phyloP scores from a whole-genome alignment of 2,888 invertebrate species.

The Cordylochernes scorpioides region DNA sequence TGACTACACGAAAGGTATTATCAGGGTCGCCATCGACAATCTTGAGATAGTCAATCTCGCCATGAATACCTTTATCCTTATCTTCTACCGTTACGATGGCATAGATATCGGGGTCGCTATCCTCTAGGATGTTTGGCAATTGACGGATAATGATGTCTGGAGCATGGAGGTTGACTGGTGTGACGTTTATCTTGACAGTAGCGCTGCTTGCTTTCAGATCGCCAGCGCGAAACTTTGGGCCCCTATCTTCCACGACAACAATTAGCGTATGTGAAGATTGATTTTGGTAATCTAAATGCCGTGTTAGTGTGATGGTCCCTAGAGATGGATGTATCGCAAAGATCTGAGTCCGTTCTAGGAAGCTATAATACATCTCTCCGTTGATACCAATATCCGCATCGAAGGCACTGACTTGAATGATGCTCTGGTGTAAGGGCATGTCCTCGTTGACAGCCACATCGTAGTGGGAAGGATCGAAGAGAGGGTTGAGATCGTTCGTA shows the following conservation, averaged over 20 bases:
- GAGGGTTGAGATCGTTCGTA: slow-evolving; percentile 69
- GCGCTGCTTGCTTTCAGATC: slow-evolving; percentile 6
- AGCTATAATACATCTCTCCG: slow-evolving; percentile 83
- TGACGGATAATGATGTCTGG: slow-evolving; percentile 57
- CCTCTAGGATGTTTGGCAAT: slow-evolving; percentile 37
- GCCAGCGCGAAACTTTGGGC: slow-evolving; percentile 28
- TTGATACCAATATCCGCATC: slow-evolving; percentile 89
- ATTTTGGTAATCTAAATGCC: slow-evolving; percentile 29
- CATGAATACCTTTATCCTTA: slow-evolving; percentile 53
- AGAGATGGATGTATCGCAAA: slow-evolving; percentile 81
- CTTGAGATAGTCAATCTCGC: slow-evolving; percentile 48
- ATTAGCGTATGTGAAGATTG: slow-evolving; percentile 30
- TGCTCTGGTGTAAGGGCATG: slow-evolving; percentile 50
- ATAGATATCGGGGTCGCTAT: slow-evolving; percentile 52
- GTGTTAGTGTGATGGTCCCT: slow-evolving; percentile 56
- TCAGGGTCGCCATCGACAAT: slow-evolving; percentile 72
- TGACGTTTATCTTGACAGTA: slow-evolving; percentile 37
- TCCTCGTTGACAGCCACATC: slow-evolving; percentile 60
- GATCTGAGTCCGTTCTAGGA: slow-evolving; percentile 29
- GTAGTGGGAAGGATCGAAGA: slow-evolving; percentile 66
- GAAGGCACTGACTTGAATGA: slow-evolving; percentile 41
- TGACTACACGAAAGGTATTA: slow-evolving; percentile 52
- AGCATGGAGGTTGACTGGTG: slow-evolving; percentile 50
- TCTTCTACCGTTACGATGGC: slow-evolving; percentile 65
- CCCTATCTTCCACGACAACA: slow-evolving; percentile 59